Conservation (phyloP, 2,797 vertebrate genomes). For the Clarias pachynema region DNA sequence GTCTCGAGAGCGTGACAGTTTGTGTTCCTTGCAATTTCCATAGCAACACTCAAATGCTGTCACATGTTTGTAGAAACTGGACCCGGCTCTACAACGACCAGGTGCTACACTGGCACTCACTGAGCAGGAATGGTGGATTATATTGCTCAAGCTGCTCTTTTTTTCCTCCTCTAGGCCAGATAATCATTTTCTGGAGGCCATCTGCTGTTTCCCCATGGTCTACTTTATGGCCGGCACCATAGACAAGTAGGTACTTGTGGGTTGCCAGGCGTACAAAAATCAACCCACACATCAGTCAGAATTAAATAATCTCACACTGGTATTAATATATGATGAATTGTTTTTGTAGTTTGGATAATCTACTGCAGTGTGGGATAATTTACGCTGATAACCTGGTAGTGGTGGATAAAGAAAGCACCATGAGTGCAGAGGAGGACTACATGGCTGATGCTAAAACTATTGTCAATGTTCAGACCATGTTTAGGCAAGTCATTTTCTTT, state of each 20-base stretch:
- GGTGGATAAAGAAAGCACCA: conserved; percentile 97
- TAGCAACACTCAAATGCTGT: conserved; percentile 27
- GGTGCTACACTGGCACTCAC: conserved; percentile 8
- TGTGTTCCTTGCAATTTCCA: conserved; percentile 33
- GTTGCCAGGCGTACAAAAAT: conserved; percentile 59
- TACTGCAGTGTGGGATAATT: conserved; percentile 92
- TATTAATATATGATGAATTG: not conserved
- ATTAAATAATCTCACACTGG: not conserved
- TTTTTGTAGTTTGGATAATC: conserved; percentile 86
- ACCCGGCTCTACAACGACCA: not conserved
- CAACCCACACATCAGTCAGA: not conserved
- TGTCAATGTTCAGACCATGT: conserved; percentile 96
- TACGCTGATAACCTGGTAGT: conserved; percentile 97
- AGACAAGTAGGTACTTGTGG: conserved; percentile 85
- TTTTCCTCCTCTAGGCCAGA: conserved; percentile 78
- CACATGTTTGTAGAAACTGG: not conserved
- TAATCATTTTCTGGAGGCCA: conserved; percentile 91
- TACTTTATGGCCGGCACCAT: conserved; percentile 92
- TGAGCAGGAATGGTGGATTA: conserved; percentile 20
- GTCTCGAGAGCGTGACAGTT: conserved; percentile 3
- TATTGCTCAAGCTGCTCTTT: conserved; percentile 29
- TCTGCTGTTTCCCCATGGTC: conserved; percentile 93
- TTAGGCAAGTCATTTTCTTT: conserved; percentile 77
- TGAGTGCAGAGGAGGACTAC: conserved; percentile 97
- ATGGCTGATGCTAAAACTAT: conserved; percentile 98